Base-by-base conservation (phyloP, 2,113 vertebrate genomes). In the Corvus cornix region DNA sequence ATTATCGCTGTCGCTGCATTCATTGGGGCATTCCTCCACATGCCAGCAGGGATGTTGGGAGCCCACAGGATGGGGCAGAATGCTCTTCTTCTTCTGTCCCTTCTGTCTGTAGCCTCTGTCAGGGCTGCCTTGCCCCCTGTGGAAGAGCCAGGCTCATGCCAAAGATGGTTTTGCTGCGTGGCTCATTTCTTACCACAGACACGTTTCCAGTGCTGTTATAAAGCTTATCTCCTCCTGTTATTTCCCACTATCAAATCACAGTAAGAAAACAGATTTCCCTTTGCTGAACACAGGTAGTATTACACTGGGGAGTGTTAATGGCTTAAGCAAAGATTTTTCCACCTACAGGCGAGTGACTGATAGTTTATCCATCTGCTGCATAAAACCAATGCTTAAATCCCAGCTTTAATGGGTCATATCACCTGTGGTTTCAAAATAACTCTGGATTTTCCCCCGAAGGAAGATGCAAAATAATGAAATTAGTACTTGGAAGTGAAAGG, bases 271-370 rank as follows among this genome's bases (percentile, higher is more conserved):
- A 98, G 97, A 97, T 96, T 96, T 96, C 92, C 84, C 93, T 90
- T 87, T 95, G 83, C 96, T 97, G 91, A 95, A 97, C 90, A 96
- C 96, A 98, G 97, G 98, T 98, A 97, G 92, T 90, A 84, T 97
- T 97, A 97, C 97, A 2, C 97, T 88, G 27, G 97, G 97, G 97
- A 97, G 90, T 69, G 66, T 87, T 98, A 97, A 98, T 97, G 96
- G 93, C 90, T 98, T 97, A 97, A 98, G 95, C 98, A 98, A 98
- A 98, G 96, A 98, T 98, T 98, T 96, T 98, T 97, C 97, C 98
- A 97, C 97, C 96, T 97, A 96, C 89, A 81, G 94, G 91, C 88
- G 1, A 96, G 93, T 95, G 97, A 97, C 97, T 98, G 97, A 98
- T 98, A 97, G 97, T 87, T 98, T 98, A 94, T 95, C 97, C 98